Conservation (phyloP, 2,888 invertebrate species). For the Phania funesta region DNA sequence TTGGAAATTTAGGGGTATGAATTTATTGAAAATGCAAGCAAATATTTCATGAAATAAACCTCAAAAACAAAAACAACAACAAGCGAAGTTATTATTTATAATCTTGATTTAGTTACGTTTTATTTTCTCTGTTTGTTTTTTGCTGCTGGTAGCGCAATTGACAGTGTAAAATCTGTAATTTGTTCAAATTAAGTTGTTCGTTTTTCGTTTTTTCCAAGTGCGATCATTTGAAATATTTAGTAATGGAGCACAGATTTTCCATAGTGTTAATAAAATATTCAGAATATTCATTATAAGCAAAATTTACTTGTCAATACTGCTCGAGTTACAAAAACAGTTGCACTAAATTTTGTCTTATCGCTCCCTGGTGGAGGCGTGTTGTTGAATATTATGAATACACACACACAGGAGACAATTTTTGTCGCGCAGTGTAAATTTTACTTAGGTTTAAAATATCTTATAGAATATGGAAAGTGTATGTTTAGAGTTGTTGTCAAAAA, state of each 20-base stretch:
- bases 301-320: no score
- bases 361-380: no score
- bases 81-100: conserved; percentile 55
- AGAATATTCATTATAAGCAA: no score
- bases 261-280: not conserved
- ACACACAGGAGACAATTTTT: no score
- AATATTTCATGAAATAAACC: conserved; percentile 54
- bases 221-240: not conserved
- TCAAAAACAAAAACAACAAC: conserved; percentile 27
- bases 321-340: no score
- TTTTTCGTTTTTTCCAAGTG: not conserved
- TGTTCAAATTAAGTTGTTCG: conserved; percentile 37
- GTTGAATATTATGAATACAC: no score
- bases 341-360: no score
- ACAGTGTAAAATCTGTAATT: conserved; percentile 36
- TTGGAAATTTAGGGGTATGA: conserved; percentile 60
- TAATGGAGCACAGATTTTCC: not conserved
- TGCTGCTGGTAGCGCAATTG: conserved; percentile 8
- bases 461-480: no score
- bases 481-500: no score
- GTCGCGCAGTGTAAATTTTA: no score
- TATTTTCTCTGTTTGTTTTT: conserved; percentile 5
- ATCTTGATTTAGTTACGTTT: conserved; percentile 44
- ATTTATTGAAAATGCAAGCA: conserved; percentile 63
- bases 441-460: no score